These are phyloP conservation scores for Sussaba pulchella DNA, from an alignment of 2,888 invertebrate species.

Conservation along the genomic window DNA sequence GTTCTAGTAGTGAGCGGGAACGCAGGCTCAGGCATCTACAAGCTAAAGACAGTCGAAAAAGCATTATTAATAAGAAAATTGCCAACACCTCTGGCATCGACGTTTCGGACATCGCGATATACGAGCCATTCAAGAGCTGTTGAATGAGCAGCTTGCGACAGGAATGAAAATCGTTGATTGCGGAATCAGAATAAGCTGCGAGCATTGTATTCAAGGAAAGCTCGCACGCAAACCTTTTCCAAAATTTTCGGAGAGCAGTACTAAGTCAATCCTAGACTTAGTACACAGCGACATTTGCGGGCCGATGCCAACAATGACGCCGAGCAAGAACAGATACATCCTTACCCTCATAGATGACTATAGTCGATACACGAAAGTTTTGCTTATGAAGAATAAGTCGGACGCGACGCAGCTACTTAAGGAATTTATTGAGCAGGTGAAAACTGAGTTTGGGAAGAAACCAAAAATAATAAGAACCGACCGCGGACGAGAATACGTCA, in stretches of 20 bases:
- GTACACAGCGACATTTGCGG: constrained; percentile 67
- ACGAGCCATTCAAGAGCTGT: constrained; percentile 61
- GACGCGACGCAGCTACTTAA: constrained; percentile 21
- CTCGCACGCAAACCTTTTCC: constrained; percentile 60
- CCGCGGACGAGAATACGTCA: constrained; percentile 73
- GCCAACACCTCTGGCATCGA: constrained; percentile 69
- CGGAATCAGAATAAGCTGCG: constrained; percentile 43
- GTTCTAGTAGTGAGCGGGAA: not conserved
- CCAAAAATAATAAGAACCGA: constrained; percentile 68
- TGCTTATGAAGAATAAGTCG: constrained; percentile 40
- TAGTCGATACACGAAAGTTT: constrained; percentile 63
- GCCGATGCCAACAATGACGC: constrained; percentile 57
- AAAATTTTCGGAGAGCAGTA: constrained; percentile 43
- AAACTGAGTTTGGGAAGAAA: constrained; percentile 64
- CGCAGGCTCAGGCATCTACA: constrained; percentile 5
- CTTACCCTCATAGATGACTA: constrained; percentile 69
- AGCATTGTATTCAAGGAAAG: constrained; percentile 64
- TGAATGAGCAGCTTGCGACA: constrained; percentile 49
- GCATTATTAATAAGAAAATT: constrained; percentile 18
- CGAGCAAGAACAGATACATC: constrained; percentile 60
- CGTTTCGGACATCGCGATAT: constrained; percentile 67
- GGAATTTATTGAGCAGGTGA: constrained; percentile 35
- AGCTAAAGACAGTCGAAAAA: not conserved
- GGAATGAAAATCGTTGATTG: constrained; percentile 63
- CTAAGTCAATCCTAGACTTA: constrained; percentile 55